Base-by-base conservation (phyloP, 1,140 invertebrate genomes). In the Eriocheir sinensis region DNA sequence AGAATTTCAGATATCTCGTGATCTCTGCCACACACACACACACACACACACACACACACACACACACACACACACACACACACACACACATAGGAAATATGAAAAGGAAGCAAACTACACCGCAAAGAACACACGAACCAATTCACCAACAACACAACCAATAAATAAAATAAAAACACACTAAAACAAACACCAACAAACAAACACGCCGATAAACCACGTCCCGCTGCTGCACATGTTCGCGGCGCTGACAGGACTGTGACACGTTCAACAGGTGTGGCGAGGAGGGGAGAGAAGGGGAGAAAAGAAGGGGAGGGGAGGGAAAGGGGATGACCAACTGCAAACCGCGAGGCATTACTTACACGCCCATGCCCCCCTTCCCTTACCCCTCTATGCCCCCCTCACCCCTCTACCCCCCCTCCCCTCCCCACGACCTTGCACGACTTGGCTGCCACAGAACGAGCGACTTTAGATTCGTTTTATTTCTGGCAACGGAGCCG, bases 21-120 rank as follows among this genome's bases (percentile, higher is more conserved):
- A 21, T 53, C 21, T 53, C 48, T 21, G 12, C 60, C n/a, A n/a
- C 0, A 27, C 60, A 72, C 60, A 72, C 60, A 72, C 60, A 72
- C 60, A 72, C 60, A 72, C 60, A 72, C 60, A 72, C 60, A 72
- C 60, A 72, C 60, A 72, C 60, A 72, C 60, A n/a, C 27, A 27
- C 60, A n/a, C 48, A 53, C 48, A 53, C 48, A 53, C 48, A 53
- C 48, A 53, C 48, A 53, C 48, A 53, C 48, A 53, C 48, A 53
- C 48, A 53, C 48, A 53, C 48, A 72, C 60, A 72, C 60, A 72
- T n/a, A 72, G 21, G n/a, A n/a, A 0, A 0, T 2, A 72, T 72
- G 60, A 72, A 72, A n/a, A 17, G 60, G 2, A 48, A 15, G 27
- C 21, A 0, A 21, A 21, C 8, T n/a, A n/a, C 27, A 72, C 27